Base-by-base conservation (phyloP, 2,113 vertebrate species). In the Chionodraco myersi region DNA sequence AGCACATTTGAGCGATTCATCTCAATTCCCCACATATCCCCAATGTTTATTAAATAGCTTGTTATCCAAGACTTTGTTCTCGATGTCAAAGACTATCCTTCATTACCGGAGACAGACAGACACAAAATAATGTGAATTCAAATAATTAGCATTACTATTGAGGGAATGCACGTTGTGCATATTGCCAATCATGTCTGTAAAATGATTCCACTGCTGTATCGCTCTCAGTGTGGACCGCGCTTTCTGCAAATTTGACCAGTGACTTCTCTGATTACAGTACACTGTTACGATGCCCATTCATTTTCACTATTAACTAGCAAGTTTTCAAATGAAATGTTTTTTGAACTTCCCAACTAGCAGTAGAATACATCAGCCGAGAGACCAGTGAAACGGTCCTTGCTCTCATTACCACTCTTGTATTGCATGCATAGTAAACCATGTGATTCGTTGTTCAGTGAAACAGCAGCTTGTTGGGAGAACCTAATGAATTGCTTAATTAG, bases 1-100 rank as follows among this genome's bases (percentile, higher is more conserved):
- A 52, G 11, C 13, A 11, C 44, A 21, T 41, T 67, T 56, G 58
- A 81, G 71, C 71, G 52, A 90, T 79, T 76, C 13, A 47, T n/a
- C 45, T 26, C 47, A 14, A 6, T 68, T 82, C 64, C 30, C 49
- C n/a, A 56, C 10, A 9, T 3, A 34, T 67, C 56, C 57, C 8
- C 44, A 80, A 79, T 87, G 77, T 86, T 87, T 83, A 75, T 65
- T 79, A 70, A 84, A 64, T 15, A 85, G 79, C 59, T 74, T 21
- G 49, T 82, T 84, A 75, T 64, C 63, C 45, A 52, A 57, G 73
- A 75, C 77, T 61, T 57, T 71, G 57, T 64, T 64, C 10, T 60
- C 7, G 0, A 44, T 74, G 82, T 83, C 77, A 77, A 62, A 63
- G 85, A 68, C 47, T 45, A 6, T 44, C 77, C 36, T 71, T 86